phyloP scores from a whole-genome alignment of 1,140 invertebrate genomes.

The Anthonomus grandis region DNA sequence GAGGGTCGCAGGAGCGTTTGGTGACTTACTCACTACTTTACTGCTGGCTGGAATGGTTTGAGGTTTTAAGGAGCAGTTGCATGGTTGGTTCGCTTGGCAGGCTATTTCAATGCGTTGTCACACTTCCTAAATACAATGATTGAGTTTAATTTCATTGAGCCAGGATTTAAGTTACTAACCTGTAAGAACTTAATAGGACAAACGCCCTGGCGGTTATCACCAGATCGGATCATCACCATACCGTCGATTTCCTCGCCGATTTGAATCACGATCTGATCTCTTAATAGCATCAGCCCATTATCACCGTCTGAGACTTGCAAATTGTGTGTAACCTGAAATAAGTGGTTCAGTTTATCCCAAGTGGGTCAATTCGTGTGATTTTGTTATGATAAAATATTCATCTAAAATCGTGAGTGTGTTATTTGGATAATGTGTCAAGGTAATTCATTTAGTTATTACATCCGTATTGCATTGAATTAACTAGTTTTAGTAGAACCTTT shows the following conservation, averaged over 20 bases:
- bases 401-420: no score
- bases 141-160: no score
- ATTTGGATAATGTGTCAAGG: no score
- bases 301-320: slow-evolving; percentile 64
- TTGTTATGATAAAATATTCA: no score
- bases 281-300: slow-evolving; percentile 58
- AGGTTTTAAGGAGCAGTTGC: slow-evolving; percentile 41
- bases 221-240: slow-evolving; percentile 88
- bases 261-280: slow-evolving; percentile 75
- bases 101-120: slow-evolving; percentile 44
- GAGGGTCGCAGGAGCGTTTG: slow-evolving; percentile 28
- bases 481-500: no score
- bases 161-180: slow-evolving; percentile 25
- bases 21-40: slow-evolving; percentile 1
- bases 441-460: no score
- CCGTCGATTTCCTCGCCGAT: slow-evolving; percentile 88
- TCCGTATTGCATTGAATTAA: no score
- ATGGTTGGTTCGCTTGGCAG: slow-evolving; percentile 41
- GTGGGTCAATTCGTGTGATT: no score
- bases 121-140: slow-evolving; percentile 46
- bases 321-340: slow-evolving; percentile 58
- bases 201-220: slow-evolving; percentile 78
- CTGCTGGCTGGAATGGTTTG: slow-evolving; percentile 14
- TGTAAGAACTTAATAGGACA: slow-evolving; percentile 81
- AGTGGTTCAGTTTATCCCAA: neutral